Conservation (phyloP, 92 coral and sea anemone species). For the Parazoanthus darwini region DNA sequence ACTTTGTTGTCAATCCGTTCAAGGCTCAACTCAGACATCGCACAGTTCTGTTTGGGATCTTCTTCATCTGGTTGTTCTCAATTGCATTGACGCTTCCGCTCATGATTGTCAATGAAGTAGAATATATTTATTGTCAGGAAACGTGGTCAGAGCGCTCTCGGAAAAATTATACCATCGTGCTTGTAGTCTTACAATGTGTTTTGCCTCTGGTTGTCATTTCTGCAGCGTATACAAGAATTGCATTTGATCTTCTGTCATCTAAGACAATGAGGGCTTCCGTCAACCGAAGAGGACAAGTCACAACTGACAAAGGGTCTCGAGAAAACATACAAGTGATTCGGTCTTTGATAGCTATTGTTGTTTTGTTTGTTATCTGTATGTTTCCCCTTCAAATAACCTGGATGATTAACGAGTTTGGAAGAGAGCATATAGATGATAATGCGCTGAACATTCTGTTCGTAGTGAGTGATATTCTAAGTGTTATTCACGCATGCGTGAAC, state of each 20-base stretch:
- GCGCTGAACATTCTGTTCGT: background rate
- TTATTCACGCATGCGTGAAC: constrained; percentile 8
- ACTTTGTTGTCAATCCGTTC: constrained; percentile 21
- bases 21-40: constrained; percentile 10
- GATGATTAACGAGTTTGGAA: background rate
- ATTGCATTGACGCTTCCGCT: background rate
- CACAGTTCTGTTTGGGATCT: background rate
- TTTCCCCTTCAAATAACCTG: constrained; percentile 13
- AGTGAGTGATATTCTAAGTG: background rate
- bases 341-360: constrained; percentile 6
- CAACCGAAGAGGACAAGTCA: constrained; percentile 2
- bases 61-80: background rate
- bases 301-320: constrained; percentile 12
- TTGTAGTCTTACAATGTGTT: constrained; percentile 13
- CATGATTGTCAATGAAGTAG: background rate
- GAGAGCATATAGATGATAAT: background rate
- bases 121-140: background rate
- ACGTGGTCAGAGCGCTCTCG: background rate
- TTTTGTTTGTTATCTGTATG: constrained; percentile 13
- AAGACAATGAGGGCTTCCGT: constrained; percentile 9
- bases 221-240: constrained; percentile 13
- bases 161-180: background rate
- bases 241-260: constrained; percentile 15
- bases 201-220: background rate
- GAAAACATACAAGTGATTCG: constrained; percentile 39